A percentile compares a stretch with the other conserved stretches of the same genome.
phyloP scores from a whole-genome alignment of 2,797 vertebrate species.

The Lagocephalus sceleratus region DNA sequence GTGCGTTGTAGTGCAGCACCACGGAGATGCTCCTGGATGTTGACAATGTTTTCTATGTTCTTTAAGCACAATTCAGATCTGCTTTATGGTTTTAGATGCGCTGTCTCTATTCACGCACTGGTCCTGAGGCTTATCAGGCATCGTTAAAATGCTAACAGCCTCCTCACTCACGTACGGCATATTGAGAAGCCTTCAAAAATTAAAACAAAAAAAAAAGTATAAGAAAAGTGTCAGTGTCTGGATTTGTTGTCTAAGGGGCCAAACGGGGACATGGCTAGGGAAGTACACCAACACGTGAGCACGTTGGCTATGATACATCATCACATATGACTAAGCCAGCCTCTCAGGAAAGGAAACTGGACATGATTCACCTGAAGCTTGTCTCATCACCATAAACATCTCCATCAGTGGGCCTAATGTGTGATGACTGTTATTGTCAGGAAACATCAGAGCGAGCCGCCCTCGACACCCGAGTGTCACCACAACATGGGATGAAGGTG shows the following conservation, averaged over 20 bases:
- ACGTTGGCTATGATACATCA: slow-evolving; percentile 11
- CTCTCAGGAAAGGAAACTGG: slow-evolving; percentile 40
- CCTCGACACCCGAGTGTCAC: slow-evolving; percentile 12
- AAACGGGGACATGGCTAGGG: neutral
- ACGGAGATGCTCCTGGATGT: slow-evolving; percentile 6
- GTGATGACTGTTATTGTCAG: slow-evolving; percentile 45
- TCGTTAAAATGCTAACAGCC: slow-evolving; percentile 62
- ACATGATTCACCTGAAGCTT: slow-evolving; percentile 37
- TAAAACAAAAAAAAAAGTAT: neutral
- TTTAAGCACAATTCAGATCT: slow-evolving; percentile 22
- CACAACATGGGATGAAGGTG: slow-evolving; percentile 22
- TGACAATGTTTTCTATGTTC: slow-evolving; percentile 35
- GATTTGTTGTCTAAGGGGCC: neutral
- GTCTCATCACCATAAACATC: slow-evolving; percentile 26
- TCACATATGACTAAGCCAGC: slow-evolving; percentile 13
- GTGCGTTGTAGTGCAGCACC: slow-evolving; percentile 8
- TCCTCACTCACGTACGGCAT: slow-evolving; percentile 64
- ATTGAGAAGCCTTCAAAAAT: slow-evolving; percentile 53
- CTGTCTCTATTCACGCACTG: slow-evolving; percentile 40
- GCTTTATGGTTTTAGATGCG: slow-evolving; percentile 20
- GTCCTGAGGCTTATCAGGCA: slow-evolving; percentile 35
- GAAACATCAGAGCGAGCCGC: slow-evolving; percentile 45
- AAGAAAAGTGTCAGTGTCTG: neutral
- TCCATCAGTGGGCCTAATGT: slow-evolving; percentile 45
- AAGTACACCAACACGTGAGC: slow-evolving; percentile 5